Conservation (phyloP, 2,888 invertebrate genomes). For the Trichopoda pennipes region DNA sequence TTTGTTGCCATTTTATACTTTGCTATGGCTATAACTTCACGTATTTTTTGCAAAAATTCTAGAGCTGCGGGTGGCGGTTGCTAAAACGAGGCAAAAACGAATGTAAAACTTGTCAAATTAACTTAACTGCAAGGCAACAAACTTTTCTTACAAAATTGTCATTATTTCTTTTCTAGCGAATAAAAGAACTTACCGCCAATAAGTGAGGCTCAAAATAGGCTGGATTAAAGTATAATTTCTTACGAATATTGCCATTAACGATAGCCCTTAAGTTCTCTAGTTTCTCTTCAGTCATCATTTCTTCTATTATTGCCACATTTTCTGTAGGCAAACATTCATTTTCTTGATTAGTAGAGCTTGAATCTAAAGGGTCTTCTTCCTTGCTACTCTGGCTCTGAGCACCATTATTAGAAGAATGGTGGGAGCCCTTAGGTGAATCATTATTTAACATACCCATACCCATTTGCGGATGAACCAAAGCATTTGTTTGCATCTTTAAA, state of each 20-base stretch:
- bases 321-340: conserved; percentile 89
- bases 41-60: conserved; percentile 93
- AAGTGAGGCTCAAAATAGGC: conserved; percentile 95
- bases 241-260: conserved; percentile 86
- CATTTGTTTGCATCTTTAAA: conserved; percentile 84
- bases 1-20: conserved; percentile 93
- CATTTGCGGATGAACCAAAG: conserved; percentile 85
- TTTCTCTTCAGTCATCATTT: conserved; percentile 85
- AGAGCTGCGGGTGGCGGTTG: conserved; percentile 94
- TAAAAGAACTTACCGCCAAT: conserved; percentile 85
- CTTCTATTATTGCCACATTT: conserved; percentile 92
- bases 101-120: conserved; percentile 31
- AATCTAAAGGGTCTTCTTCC: conserved; percentile 70
- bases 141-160: background rate
- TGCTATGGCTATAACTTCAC: conserved; percentile 94
- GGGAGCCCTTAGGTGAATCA: conserved; percentile 71
- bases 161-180: background rate
- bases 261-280: conserved; percentile 85
- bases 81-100: conserved; percentile 81
- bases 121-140: conserved; percentile 42
- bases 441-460: conserved; percentile 63
- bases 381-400: conserved; percentile 69
- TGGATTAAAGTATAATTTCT: conserved; percentile 93
- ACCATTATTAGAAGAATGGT: conserved; percentile 63
- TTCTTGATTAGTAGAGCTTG: conserved; percentile 79